These are phyloP conservation scores for Malthinus flaveolus DNA, from an alignment of 2,888 invertebrate genomes.

Conservation along the genomic window DNA sequence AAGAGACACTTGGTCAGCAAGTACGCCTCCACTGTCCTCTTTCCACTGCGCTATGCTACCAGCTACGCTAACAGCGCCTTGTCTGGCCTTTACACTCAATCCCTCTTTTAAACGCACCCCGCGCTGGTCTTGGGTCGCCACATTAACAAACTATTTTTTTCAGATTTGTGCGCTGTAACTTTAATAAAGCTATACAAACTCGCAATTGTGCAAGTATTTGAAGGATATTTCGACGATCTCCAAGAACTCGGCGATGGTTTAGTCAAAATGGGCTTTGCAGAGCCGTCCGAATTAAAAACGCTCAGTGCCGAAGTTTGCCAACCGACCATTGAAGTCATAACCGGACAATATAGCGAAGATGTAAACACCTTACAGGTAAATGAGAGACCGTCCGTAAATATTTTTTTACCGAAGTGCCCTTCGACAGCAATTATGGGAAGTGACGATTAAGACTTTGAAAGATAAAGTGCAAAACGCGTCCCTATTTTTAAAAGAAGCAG, in stretches of 20 bases:
- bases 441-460: constrained; percentile 33
- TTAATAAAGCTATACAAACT: constrained; percentile 38
- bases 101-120: no score
- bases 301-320: constrained; percentile 13
- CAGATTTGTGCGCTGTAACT: constrained; percentile 38
- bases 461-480: constrained; percentile 29
- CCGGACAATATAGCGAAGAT: constrained; percentile 9
- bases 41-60: no score
- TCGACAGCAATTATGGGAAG: constrained; percentile 35
- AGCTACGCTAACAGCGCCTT: no score
- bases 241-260: constrained; percentile 30
- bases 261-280: constrained; percentile 7
- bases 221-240: constrained; percentile 41
- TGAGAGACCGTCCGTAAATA: not conserved
- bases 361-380: constrained; percentile 13
- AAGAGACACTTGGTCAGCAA: no score
- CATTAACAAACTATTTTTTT: not conserved
- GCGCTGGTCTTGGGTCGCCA: no score
- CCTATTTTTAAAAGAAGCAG: constrained; percentile 35
- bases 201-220: constrained; percentile 39
- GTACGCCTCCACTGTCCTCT: no score
- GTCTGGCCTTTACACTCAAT: no score
- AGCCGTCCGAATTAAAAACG: constrained; percentile 2
- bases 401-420: not conserved
- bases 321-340: constrained; percentile 12